Base-by-base conservation (phyloP, 2,113 vertebrate species). In the Forbesichthys papilliferus region DNA sequence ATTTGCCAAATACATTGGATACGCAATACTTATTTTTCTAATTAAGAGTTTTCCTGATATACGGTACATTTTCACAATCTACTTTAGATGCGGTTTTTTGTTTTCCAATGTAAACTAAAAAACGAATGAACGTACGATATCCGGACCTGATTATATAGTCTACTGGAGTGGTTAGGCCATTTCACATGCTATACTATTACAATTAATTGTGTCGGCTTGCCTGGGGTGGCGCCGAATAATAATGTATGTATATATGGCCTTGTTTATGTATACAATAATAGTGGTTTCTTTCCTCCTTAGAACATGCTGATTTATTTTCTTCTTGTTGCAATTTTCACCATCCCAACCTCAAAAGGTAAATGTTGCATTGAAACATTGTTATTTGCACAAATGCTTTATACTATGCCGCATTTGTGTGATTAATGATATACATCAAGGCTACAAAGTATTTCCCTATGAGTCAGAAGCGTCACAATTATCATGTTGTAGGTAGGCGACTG, bases 241-340 rank as follows among this genome's bases (percentile, higher is more conserved):
- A 71, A 63, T 12, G 12, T 54, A 48, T 49, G 56, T 3, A 3
- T 53, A 20, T 34, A 11, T 71, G 42, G 61, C 8, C 27, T 63
- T 42, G 62, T 74, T 71, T 67, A 66, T 64, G 62, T 36, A 69
- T 63, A 9, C 64, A 63, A 68, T 42, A 49, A 27, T 33, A 52
- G 11, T 47, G 68, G 5, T 66, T 3, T 69, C 51, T 79, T 55
- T 75, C 58, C 14, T 11, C 69, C 79, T 82, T 78, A 69, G 64
- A 89, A 74, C 58, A 91, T 91, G 89, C 78, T 68, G 53, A 7
- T 33, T 53, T 61, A 49, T 74, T 73, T 78, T 12, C 57, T 84
- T 1, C 16, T 86, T 18, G 27, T 57, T n/a, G 57, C 76, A 55
- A 61, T 88, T 6, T 66, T 69, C n/a, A 52, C 34, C 58, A 55